These are phyloP conservation scores for Hydrotaea diabolus DNA, from an alignment of 2,888 invertebrate genomes.

Conservation along the genomic window DNA sequence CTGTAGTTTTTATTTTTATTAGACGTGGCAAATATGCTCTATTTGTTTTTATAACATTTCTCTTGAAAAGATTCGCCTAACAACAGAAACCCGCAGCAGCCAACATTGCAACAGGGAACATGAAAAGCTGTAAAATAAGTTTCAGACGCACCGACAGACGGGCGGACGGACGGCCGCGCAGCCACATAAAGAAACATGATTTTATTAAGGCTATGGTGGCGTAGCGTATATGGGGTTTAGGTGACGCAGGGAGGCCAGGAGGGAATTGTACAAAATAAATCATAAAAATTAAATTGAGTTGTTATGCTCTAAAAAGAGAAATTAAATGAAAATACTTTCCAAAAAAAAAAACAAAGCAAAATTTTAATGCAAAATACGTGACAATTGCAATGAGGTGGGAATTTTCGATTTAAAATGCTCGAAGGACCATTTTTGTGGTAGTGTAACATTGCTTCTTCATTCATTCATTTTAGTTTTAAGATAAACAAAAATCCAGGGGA, in stretches of 20 bases:
- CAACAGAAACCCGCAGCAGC: too few species aligned
- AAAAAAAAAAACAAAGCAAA: not conserved
- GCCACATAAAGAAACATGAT: constrained; percentile 21
- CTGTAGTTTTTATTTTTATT: constrained; percentile 44
- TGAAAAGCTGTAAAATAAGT: constrained; percentile 17
- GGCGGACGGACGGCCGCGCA: not conserved
- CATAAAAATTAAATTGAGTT: constrained; percentile 60
- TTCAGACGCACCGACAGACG: not conserved
- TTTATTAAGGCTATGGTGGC: not conserved
- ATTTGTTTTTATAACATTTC: constrained; percentile 59
- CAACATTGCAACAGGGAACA: not conserved
- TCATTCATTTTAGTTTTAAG: too few species aligned
- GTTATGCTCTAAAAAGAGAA: constrained; percentile 30
- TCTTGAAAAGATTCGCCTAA: not conserved
- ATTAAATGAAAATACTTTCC: constrained; percentile 45
- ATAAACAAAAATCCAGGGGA: too few species aligned
- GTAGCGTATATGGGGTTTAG: not conserved
- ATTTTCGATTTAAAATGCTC: not conserved
- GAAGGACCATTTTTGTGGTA: not conserved
- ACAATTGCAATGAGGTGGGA: not conserved
- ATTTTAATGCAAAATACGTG: not conserved
- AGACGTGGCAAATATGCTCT: constrained; percentile 61
- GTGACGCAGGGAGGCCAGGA: too few species aligned
- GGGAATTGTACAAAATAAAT: not conserved
- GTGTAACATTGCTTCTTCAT: too few species aligned